Conservation (phyloP, 2,888 invertebrate genomes). For the Scaptomyza caliginosa region DNA sequence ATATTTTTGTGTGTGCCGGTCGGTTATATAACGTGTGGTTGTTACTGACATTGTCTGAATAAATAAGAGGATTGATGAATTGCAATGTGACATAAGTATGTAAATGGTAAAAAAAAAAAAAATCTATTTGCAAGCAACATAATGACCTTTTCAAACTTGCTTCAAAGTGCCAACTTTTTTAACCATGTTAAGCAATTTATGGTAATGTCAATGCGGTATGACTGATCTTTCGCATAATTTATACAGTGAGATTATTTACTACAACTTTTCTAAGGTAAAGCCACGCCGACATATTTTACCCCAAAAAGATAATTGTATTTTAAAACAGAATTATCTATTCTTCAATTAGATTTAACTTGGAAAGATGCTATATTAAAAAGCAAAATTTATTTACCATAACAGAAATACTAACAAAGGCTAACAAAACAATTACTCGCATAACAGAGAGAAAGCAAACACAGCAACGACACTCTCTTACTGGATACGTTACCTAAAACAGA, state of each 20-base stretch:
- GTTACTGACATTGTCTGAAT: not conserved
- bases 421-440: conserved; percentile 51
- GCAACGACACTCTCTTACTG: conserved; percentile 6
- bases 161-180: not conserved
- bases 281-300: not conserved
- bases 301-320: no score
- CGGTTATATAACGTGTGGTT: not conserved
- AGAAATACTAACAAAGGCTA: conserved; percentile 49
- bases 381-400: conserved; percentile 55
- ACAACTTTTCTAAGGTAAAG: not conserved
- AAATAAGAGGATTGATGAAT: not conserved
- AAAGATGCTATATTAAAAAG: conserved; percentile 21
- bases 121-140: not conserved
- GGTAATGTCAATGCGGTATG: not conserved
- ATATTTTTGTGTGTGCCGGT: not conserved
- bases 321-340: not conserved
- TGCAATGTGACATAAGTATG: not conserved
- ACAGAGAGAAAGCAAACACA: conserved; percentile 65
- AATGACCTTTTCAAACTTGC: not conserved
- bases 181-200: no score
- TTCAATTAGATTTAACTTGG: no score
- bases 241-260: not conserved
- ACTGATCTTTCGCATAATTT: not conserved
- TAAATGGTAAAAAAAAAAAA: not conserved
- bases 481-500: conserved; percentile 35